A percentile compares a stretch with the other conserved stretches of the same genome.
Evolutionary conservation across 2,113 vertebrate genomes (phyloP).

Genomic region (rabbit (Oryctolagus cuniculus)): DNA sequence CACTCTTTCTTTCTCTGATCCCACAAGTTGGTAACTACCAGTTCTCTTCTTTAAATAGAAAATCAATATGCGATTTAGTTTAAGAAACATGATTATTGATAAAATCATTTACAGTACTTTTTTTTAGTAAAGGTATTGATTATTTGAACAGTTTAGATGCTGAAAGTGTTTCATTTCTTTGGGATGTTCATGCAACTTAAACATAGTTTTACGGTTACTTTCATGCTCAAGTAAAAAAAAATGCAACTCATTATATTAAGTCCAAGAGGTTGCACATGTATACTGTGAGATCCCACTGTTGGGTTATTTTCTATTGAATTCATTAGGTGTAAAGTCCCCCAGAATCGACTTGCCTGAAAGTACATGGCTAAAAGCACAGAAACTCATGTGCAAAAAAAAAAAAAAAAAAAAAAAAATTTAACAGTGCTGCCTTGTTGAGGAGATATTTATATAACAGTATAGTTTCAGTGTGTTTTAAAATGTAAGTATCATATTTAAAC

Average conservation of each 20-base stretch:
- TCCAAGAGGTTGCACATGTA: not conserved
- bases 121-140: not conserved
- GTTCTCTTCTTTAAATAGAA: not conserved
- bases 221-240: not conserved
- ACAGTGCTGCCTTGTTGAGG: not conserved
- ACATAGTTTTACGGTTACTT: not conserved
- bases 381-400: not conserved
- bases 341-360: not conserved
- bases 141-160: conserved; percentile 16
- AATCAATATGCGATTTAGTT: not conserved
- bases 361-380: not conserved
- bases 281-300: conserved; percentile 24
- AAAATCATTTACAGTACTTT: not conserved
- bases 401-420: not conserved
- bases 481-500: not conserved
- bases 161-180: not conserved
- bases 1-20: not conserved
- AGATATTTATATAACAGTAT: not conserved
- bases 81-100: not conserved
- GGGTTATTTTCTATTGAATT: conserved; percentile 29
- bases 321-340: not conserved
- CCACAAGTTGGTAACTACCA: not conserved
- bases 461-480: conserved; percentile 14
- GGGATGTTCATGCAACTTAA: not conserved
- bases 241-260: not conserved